Evolutionary conservation across 2,888 invertebrate species (phyloP).

Genomic region (Drosophila nigricruria): DNA sequence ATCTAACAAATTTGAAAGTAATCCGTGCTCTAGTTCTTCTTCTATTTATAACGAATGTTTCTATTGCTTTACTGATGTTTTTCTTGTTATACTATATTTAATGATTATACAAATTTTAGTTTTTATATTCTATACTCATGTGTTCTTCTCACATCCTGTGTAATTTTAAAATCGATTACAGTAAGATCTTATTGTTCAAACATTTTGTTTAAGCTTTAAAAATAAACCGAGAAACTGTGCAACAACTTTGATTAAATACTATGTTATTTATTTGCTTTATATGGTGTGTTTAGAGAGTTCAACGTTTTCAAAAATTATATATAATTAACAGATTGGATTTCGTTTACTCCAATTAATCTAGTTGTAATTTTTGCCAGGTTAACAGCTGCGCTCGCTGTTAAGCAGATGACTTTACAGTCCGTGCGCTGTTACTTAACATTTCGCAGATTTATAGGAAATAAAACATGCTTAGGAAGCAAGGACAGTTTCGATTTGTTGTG

Average conservation of each 20-base stretch:
- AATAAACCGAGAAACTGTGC: constrained; percentile 41
- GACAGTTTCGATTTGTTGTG: no score
- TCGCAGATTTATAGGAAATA: no score
- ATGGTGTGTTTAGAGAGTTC: not conserved
- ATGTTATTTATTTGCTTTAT: not conserved
- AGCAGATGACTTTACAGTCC: not conserved
- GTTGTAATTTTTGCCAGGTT: not conserved
- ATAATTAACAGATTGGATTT: not conserved
- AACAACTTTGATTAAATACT: constrained; percentile 9
- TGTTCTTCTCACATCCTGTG: constrained; percentile 30
- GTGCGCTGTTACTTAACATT: not conserved
- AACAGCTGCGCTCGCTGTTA: not conserved
- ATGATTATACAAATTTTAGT: constrained; percentile 20
- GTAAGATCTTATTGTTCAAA: constrained; percentile 29
- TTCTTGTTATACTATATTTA: constrained; percentile 39
- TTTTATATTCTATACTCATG: constrained; percentile 20
- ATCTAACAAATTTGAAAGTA: constrained; percentile 14
- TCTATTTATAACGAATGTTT: constrained; percentile 27
- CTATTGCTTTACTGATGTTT: constrained; percentile 26
- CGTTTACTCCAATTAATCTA: not conserved
- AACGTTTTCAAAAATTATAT: no score
- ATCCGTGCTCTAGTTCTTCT: constrained; percentile 11
- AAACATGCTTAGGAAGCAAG: no score
- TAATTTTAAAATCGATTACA: constrained; percentile 18
- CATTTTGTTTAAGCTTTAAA: constrained; percentile 28